These are phyloP conservation scores for Indicator indicator DNA, from an alignment of 2,113 vertebrate genomes.

Conservation along the genomic window DNA sequence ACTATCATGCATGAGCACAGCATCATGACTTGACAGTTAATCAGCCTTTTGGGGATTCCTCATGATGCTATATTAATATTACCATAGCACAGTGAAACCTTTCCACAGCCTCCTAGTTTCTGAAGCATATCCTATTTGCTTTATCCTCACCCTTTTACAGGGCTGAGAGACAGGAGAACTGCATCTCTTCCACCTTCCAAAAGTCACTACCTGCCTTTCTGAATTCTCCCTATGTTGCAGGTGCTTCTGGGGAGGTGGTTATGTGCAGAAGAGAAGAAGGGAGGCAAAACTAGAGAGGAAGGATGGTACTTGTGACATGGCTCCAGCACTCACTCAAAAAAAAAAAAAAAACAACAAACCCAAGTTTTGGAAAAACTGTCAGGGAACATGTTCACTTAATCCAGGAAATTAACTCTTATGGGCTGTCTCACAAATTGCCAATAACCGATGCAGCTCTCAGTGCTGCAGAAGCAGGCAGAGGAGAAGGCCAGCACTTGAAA, in stretches of 20 bases:
- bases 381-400: not conserved
- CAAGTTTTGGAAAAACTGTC: not conserved
- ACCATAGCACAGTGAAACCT: fast-evolving
- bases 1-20: not conserved
- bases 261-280: not conserved
- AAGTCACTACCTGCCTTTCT: not conserved
- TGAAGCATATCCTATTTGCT: not conserved
- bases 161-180: not conserved
- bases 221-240: fast-evolving
- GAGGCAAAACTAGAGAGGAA: not conserved
- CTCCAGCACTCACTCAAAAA: not conserved
- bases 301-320: not conserved
- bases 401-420: not conserved
- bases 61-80: not conserved
- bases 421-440: not conserved
- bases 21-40: not conserved
- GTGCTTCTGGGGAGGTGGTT: fast-evolving
- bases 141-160: not conserved
- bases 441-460: not conserved
- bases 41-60: not conserved
- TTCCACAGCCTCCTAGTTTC: not conserved
- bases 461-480: not conserved
- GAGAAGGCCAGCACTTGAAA: not conserved
- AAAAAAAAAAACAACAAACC: not conserved
- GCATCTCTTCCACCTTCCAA: not conserved